Conservation (phyloP, 2,113 vertebrate genomes). For the Ellobius talpinus region DNA sequence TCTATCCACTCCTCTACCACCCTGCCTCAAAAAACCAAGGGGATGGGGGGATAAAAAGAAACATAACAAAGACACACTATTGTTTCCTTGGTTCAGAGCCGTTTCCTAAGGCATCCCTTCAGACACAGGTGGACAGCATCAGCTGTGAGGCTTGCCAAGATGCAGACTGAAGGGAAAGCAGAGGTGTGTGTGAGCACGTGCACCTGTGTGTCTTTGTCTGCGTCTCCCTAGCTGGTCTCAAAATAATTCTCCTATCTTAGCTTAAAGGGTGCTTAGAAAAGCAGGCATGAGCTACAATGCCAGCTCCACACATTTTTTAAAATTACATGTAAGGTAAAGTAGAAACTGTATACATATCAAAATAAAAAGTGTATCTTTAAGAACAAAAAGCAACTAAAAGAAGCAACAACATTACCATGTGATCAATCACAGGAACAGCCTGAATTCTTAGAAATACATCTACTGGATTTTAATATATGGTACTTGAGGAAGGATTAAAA, state of each 20-base stretch:
- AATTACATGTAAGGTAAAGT: constrained; percentile 10
- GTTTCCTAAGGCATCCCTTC: background rate
- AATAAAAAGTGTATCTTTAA: background rate
- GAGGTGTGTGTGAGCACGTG: background rate
- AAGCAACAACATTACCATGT: background rate
- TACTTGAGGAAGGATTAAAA: background rate
- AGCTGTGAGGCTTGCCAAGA: constrained; percentile 18
- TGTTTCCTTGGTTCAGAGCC: background rate
- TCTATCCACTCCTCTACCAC: too few species aligned
- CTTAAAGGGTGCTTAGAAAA: background rate
- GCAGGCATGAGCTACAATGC: background rate
- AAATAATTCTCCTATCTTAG: background rate
- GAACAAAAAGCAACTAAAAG: background rate
- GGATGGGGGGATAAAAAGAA: too few species aligned
- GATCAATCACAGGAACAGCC: constrained; percentile 70
- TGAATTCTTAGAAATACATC: background rate
- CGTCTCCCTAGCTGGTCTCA: background rate
- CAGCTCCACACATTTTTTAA: background rate
- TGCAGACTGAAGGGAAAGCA: background rate
- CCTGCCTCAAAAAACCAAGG: background rate
- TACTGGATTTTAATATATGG: background rate
- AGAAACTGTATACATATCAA: background rate
- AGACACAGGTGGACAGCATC: background rate
- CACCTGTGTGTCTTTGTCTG: background rate
- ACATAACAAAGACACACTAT: background rate